A percentile compares a stretch with the other conserved stretches of the same genome.
Conservation (phyloP, 2,113 vertebrate genomes). For the Neotoma lepida region DNA sequence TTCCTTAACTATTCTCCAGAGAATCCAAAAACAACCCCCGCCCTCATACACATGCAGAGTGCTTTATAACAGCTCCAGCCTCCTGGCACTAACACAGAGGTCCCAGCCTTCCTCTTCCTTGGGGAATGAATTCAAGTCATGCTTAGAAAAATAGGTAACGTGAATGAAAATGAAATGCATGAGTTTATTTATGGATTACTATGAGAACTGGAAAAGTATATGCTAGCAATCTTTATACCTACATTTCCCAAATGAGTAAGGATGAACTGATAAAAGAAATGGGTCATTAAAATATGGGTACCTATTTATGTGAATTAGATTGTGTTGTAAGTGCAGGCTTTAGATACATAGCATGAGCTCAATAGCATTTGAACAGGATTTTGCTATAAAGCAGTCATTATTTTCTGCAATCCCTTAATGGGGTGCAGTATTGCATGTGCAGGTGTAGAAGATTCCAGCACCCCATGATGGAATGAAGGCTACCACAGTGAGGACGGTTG, state of each 20-base stretch:
- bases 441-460: background rate
- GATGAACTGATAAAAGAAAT: background rate
- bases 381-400: background rate
- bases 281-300: background rate
- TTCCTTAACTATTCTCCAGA: background rate
- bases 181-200: background rate
- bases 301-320: background rate
- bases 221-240: background rate
- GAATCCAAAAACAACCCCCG: background rate
- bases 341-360: background rate
- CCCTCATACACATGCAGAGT: background rate
- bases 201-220: background rate
- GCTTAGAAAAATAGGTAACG: background rate
- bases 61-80: background rate
- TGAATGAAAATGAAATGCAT: background rate
- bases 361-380: background rate
- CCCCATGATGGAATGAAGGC: background rate
- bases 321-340: background rate
- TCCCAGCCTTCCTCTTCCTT: background rate
- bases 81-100: background rate
- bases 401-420: background rate
- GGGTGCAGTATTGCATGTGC: background rate
- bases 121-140: background rate
- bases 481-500: conserved; percentile 71
- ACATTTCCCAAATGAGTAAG: background rate